phyloP scores from a whole-genome alignment of 2,888 invertebrate species.

The Macrophya annulata region DNA sequence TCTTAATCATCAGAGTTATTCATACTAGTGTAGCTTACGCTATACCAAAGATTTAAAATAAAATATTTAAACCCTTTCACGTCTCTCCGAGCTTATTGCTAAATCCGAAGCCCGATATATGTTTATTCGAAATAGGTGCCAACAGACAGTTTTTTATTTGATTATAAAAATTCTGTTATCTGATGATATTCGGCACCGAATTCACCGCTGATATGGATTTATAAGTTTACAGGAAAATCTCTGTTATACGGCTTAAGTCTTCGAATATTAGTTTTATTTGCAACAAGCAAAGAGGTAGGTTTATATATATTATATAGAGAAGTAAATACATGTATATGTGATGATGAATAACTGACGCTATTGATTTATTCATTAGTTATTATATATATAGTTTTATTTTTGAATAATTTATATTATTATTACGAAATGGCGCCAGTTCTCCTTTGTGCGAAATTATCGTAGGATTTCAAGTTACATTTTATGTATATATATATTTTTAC shows the following conservation, averaged over 20 bases:
- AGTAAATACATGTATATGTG: neutral
- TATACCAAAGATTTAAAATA: neutral
- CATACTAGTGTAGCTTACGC: neutral
- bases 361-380: constrained; percentile 34
- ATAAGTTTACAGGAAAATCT: neutral
- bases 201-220: constrained; percentile 25
- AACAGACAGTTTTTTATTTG: neutral
- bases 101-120: neutral
- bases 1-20: neutral
- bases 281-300: constrained; percentile 48
- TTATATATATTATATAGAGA: constrained; percentile 27
- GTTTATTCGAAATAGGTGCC: neutral
- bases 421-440: constrained; percentile 44
- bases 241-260: neutral
- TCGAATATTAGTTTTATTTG: constrained; percentile 29
- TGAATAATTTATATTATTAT: neutral
- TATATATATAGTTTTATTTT: neutral
- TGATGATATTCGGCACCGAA: neutral
- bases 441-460: constrained; percentile 40
- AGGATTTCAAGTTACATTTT: constrained; percentile 8
- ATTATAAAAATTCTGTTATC: neutral
- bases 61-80: neutral
- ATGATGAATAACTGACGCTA: constrained; percentile 39
- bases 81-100: neutral
- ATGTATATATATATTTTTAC: neutral